Conservation (phyloP, 2,888 invertebrate species). For the Drosophila pullipes region DNA sequence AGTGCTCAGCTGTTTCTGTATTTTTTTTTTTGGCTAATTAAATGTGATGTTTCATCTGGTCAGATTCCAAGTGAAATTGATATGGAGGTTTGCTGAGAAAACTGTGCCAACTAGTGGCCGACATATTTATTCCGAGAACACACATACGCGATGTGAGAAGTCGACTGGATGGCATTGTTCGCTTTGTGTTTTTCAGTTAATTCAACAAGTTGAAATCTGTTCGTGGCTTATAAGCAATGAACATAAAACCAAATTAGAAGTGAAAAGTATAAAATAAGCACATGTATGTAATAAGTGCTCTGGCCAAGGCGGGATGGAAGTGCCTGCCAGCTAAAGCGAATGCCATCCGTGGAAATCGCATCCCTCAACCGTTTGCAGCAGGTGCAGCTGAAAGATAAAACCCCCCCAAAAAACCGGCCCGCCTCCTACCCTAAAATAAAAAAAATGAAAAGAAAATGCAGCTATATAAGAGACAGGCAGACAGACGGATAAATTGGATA, state of each 20-base stretch:
- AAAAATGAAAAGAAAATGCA: conserved; percentile 1
- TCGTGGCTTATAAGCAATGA: conserved; percentile 60
- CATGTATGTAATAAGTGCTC: conserved; percentile 41
- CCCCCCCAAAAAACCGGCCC: background rate
- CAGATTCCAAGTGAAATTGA: conserved; percentile 52
- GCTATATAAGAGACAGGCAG: conserved; percentile 18
- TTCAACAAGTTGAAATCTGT: conserved; percentile 76
- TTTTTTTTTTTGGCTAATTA: conserved; percentile 58
- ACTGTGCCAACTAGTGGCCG: conserved; percentile 14
- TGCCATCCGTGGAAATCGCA: conserved; percentile 42
- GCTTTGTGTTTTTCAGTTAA: conserved; percentile 30
- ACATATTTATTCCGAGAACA: conserved; percentile 16
- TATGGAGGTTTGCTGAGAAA: conserved; percentile 29
- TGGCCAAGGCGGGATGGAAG: background rate
- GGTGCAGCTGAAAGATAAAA: conserved; percentile 67
- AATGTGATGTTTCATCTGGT: conserved; percentile 61
- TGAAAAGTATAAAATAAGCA: conserved; percentile 77
- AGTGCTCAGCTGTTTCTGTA: background rate
- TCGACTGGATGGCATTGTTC: conserved; percentile 7
- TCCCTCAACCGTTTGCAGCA: conserved; percentile 56
- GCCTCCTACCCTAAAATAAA: background rate
- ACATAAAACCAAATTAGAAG: conserved; percentile 67
- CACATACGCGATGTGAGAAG: conserved; percentile 4
- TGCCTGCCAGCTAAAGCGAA: background rate
- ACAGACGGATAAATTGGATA: conserved; percentile 30